Conservation (phyloP, 2,888 invertebrate species). For the Beris morrisii region DNA sequence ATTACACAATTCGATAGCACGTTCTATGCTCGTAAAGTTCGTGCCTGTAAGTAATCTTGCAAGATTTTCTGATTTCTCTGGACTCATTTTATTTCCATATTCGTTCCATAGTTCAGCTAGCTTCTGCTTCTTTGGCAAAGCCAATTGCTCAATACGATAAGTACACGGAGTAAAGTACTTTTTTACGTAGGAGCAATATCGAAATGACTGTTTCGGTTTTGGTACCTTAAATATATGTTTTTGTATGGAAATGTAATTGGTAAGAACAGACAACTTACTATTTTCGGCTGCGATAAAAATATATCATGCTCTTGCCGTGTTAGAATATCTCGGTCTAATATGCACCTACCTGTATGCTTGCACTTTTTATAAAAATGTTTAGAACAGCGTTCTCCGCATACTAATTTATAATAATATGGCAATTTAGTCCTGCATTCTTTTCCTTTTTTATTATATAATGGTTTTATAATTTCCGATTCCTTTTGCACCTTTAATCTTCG, state of each 20-base stretch:
- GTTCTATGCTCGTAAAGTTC: conserved; percentile 4
- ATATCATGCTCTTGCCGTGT: conserved; percentile 7
- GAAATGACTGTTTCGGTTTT: neutral
- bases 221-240: neutral
- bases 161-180: conserved; percentile 6
- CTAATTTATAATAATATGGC: conserved; percentile 1
- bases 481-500: neutral
- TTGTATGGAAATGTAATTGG: neutral
- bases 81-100: neutral
- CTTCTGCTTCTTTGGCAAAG: conserved; percentile 8
- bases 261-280: neutral
- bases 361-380: neutral
- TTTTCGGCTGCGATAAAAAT: conserved; percentile 10
- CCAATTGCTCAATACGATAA: conserved; percentile 15
- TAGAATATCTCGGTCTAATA: conserved; percentile 16
- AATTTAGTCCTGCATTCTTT: neutral
- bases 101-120: conserved; percentile 5
- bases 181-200: neutral
- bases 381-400: neutral
- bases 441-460: conserved; percentile 2
- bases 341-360: conserved; percentile 3
- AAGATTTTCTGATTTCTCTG: conserved; percentile 8
- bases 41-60: conserved; percentile 1
- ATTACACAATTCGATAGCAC: conserved; percentile 13
- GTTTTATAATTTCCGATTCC: neutral